phyloP scores from a whole-genome alignment of 2,888 invertebrate genomes.

The Protonemura montana region DNA sequence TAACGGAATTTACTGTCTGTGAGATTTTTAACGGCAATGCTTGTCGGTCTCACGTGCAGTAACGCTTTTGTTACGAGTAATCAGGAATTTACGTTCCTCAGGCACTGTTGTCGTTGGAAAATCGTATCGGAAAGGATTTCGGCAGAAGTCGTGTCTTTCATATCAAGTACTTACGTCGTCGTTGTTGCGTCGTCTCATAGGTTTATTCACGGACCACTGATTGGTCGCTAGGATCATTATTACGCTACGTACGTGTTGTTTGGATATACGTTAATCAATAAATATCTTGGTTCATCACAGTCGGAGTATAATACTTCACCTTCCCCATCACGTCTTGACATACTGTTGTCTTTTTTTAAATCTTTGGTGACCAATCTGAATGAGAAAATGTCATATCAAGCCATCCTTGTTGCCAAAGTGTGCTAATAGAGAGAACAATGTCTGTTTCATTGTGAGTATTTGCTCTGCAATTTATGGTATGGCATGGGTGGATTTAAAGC shows the following conservation, averaged over 20 bases:
- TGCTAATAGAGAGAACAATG: too few relatives aligned
- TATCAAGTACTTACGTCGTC: conserved; percentile 7
- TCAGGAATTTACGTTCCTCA: background rate
- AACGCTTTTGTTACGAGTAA: background rate
- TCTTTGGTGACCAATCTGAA: too few relatives aligned
- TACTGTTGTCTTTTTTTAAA: too few relatives aligned
- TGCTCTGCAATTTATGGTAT: too few relatives aligned
- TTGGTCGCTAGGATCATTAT: background rate
- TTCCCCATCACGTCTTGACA: too few relatives aligned
- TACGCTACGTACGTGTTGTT: background rate
- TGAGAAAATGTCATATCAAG: too few relatives aligned
- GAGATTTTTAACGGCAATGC: background rate
- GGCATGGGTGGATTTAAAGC: too few relatives aligned
- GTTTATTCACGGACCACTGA: conserved; percentile 7
- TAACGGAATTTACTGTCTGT: too few relatives aligned
- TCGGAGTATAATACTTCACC: too few relatives aligned
- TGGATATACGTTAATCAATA: conserved; percentile 5
- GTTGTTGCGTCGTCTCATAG: background rate
- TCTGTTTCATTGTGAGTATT: too few relatives aligned
- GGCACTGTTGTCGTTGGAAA: background rate
- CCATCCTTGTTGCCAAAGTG: too few relatives aligned
- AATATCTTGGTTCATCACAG: background rate
- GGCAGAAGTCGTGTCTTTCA: background rate
- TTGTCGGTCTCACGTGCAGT: background rate
- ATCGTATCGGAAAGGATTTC: background rate